These are phyloP conservation scores for Bembecia ichneumoniformis DNA, from an alignment of 2,888 invertebrate genomes.

Conservation along the genomic window DNA sequence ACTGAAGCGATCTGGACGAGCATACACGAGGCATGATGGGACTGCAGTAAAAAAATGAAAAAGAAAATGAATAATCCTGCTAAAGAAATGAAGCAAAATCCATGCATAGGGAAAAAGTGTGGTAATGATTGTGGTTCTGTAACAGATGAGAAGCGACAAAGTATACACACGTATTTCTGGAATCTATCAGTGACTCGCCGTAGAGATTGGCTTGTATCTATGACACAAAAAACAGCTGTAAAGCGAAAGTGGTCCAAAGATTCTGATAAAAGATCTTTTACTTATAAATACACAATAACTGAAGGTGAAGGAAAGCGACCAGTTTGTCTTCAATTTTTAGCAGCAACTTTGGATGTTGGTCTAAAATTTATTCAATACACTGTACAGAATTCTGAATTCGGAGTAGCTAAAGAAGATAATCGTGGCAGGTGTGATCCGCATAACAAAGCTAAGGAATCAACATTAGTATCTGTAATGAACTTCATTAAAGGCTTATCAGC, in stretches of 20 bases:
- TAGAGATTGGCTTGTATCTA: too few species aligned
- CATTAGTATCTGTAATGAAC: not conserved
- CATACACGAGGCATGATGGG: not conserved
- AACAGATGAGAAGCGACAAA: too few species aligned
- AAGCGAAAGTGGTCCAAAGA: not conserved
- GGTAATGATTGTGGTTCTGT: too few species aligned
- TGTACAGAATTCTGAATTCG: slow-evolving; percentile 1
- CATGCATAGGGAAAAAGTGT: too few species aligned
- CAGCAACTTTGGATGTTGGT: too few species aligned
- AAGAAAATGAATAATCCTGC: too few species aligned
- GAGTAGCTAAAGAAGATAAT: slow-evolving; percentile 8
- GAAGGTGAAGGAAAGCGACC: slow-evolving; percentile 11
- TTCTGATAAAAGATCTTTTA: slow-evolving; percentile 1
- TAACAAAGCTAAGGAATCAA: slow-evolving; percentile 8
- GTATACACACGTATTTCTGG: too few species aligned
- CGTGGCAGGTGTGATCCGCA: slow-evolving; percentile 11
- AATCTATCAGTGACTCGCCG: too few species aligned
- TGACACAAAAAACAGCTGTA: slow-evolving; percentile 1
- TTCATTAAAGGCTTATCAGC: slow-evolving; percentile 1
- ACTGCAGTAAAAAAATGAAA: too few species aligned
- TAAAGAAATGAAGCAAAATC: slow-evolving; percentile 1
- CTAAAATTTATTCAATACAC: too few species aligned
- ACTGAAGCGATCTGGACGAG: slow-evolving; percentile 3
- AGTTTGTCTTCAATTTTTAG: slow-evolving; percentile 11
- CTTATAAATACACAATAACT: slow-evolving; percentile 9